phyloP scores from a whole-genome alignment of 2,113 vertebrate genomes.

The Odocoileus hemionus region DNA sequence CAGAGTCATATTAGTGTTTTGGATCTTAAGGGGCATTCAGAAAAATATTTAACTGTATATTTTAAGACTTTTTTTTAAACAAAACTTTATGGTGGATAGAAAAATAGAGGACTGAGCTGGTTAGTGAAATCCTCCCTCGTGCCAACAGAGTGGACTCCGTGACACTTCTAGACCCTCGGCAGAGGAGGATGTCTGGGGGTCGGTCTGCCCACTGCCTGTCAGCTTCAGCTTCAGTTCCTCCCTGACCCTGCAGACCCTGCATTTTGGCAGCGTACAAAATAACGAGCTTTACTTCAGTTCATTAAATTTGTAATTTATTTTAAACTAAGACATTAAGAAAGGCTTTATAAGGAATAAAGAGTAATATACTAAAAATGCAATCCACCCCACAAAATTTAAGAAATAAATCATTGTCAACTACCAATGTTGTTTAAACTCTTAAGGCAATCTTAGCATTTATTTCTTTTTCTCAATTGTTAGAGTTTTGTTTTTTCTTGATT shows the following conservation, averaged over 20 bases:
- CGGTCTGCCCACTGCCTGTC: background rate
- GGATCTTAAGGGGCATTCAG: background rate
- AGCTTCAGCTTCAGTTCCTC: background rate
- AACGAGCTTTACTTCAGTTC: background rate
- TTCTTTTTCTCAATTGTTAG: background rate
- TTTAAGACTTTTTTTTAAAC: background rate
- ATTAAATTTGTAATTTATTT: background rate
- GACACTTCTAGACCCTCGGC: background rate
- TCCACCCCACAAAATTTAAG: background rate
- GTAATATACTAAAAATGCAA: background rate
- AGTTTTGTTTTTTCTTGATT: background rate
- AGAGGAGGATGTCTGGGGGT: background rate
- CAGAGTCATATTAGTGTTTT: background rate
- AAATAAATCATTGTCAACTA: background rate
- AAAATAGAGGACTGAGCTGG: background rate
- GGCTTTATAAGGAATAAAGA: background rate
- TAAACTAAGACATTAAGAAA: background rate
- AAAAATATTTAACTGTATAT: background rate
- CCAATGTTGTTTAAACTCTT: background rate
- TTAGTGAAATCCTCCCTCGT: background rate
- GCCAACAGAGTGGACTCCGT: background rate
- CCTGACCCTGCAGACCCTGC: background rate
- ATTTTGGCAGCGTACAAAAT: background rate
- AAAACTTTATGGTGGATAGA: background rate
- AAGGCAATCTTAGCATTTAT: background rate